Evolutionary conservation across 2,113 vertebrate genomes (phyloP).

Genomic region (Origma solitaria): DNA sequence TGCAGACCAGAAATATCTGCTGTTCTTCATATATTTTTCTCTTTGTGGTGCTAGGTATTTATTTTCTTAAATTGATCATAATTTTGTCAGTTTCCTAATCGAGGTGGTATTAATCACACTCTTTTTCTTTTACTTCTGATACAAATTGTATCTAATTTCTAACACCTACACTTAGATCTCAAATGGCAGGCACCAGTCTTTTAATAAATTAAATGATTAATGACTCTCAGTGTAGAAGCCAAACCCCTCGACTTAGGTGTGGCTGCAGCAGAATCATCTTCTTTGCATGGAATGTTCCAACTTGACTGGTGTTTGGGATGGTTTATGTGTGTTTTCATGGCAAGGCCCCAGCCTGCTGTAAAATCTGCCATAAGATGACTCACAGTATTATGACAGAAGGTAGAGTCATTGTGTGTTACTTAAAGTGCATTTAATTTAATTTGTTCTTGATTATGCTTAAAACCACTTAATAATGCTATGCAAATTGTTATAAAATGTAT

Average conservation of each 20-base stretch:
- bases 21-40: not conserved
- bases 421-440: not conserved
- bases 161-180: not conserved
- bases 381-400: constrained; percentile 1
- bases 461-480: not conserved
- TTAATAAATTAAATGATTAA: not conserved
- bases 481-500: not conserved
- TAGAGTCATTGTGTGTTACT: not conserved
- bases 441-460: not conserved
- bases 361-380: constrained; percentile 18
- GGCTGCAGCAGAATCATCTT: not conserved
- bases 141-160: constrained; percentile 15
- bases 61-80: not conserved
- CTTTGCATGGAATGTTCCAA: constrained; percentile 33
- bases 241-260: constrained; percentile 22
- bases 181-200: not conserved
- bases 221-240: not conserved
- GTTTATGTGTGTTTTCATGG: constrained; percentile 10
- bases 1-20: not conserved
- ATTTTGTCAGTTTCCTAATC: not conserved
- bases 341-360: not conserved
- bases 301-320: not conserved
- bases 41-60: not conserved
- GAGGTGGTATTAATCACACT: not conserved
- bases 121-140: not conserved